A percentile compares a stretch with the other conserved stretches of the same genome.
Conservation (phyloP, 2,888 invertebrate genomes). For the Pterostichus niger region DNA sequence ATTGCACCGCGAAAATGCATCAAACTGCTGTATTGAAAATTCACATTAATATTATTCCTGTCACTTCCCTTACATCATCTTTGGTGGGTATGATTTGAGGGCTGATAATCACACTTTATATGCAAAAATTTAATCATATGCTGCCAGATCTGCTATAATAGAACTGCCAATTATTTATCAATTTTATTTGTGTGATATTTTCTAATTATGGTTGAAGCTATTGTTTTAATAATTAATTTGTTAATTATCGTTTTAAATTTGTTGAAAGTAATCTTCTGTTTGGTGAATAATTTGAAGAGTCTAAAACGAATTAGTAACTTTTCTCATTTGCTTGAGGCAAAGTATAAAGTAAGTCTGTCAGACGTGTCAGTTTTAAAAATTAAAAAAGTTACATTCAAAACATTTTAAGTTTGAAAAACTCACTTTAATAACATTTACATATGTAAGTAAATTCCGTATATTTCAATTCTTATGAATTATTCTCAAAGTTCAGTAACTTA, state of each 20-base stretch:
- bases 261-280: conserved; percentile 3
- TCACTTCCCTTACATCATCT: too few species aligned
- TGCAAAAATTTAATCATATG: too few species aligned
- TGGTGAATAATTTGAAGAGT: conserved; percentile 8
- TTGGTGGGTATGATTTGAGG: too few species aligned
- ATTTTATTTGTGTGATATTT: background rate
- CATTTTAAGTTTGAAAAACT: too few species aligned
- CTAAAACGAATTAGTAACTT: background rate
- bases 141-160: too few species aligned
- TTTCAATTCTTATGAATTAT: background rate
- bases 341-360: background rate
- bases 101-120: too few species aligned
- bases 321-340: conserved; percentile 7
- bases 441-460: background rate
- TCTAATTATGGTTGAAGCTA: background rate
- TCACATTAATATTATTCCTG: too few species aligned
- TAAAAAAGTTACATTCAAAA: background rate
- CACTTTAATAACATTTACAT: background rate
- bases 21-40: too few species aligned
- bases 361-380: background rate
- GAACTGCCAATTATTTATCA: background rate
- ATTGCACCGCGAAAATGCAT: too few species aligned
- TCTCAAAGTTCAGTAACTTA: background rate
- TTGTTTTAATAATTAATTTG: conserved; percentile 4
- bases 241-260: background rate